Evolutionary conservation across 2,113 vertebrate genomes (phyloP).

Genomic region (Pseudorasbora parva): DNA sequence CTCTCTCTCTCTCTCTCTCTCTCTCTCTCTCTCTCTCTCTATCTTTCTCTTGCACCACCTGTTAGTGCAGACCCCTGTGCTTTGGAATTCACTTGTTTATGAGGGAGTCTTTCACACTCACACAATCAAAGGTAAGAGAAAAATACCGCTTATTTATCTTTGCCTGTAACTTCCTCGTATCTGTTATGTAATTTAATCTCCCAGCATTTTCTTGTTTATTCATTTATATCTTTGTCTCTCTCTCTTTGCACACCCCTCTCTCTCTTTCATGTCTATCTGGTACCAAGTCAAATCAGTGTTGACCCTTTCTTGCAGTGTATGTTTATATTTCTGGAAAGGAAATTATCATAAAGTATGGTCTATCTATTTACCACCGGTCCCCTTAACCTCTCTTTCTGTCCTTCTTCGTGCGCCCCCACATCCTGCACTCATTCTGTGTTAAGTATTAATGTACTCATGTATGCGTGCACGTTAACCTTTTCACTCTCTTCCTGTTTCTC

Average conservation of each 20-base stretch:
- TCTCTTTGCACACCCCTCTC: slow-evolving; percentile 24
- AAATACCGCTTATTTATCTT: slow-evolving; percentile 15
- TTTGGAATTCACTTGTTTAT: slow-evolving; percentile 68
- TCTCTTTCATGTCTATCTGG: slow-evolving; percentile 13
- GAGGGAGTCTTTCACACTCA: slow-evolving; percentile 67
- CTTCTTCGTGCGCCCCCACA: neutral
- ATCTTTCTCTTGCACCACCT: slow-evolving; percentile 69
- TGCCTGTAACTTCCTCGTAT: slow-evolving; percentile 22
- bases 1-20: slow-evolving; percentile 40
- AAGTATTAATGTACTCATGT: slow-evolving; percentile 48
- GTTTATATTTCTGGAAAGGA: neutral
- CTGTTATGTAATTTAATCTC: neutral
- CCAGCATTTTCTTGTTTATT: slow-evolving; percentile 14
- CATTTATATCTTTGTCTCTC: slow-evolving; percentile 27
- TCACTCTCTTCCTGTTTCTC: slow-evolving; percentile 28
- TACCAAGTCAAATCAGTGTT: slow-evolving; percentile 38
- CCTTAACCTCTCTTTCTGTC: neutral
- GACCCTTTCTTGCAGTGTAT: slow-evolving; percentile 22
- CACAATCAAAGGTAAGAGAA: slow-evolving; percentile 69
- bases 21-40: slow-evolving; percentile 49
- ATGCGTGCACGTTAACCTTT: slow-evolving; percentile 42
- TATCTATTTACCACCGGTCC: neutral
- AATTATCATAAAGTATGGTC: slow-evolving; percentile 2
- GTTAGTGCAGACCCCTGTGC: slow-evolving; percentile 69
- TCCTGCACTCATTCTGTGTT: slow-evolving; percentile 14